Evolutionary conservation across 2,888 invertebrate species (phyloP).

Genomic region (Malthinus seriepunctatus): DNA sequence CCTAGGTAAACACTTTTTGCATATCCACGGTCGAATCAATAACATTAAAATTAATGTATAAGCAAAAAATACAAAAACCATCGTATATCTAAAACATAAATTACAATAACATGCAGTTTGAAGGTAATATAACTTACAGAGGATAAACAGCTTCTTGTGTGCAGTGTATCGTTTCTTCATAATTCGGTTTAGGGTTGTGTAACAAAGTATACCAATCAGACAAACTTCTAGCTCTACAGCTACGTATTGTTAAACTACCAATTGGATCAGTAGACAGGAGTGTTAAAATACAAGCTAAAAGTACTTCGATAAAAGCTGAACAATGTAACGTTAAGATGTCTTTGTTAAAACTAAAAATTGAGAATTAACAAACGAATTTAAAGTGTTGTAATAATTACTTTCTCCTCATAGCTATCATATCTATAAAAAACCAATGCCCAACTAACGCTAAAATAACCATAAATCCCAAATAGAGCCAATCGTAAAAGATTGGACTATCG

Average conservation of each 20-base stretch:
- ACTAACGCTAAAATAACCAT: constrained; percentile 88
- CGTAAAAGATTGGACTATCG: constrained; percentile 79
- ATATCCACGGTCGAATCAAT: constrained; percentile 74
- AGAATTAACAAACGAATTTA: constrained; percentile 2
- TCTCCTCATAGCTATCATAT: constrained; percentile 75
- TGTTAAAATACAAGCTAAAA: constrained; percentile 74
- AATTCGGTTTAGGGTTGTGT: constrained; percentile 92
- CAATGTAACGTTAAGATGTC: constrained; percentile 76
- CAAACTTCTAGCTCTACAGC: constrained; percentile 78
- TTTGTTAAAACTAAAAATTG: constrained; percentile 65
- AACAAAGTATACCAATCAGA: constrained; percentile 97
- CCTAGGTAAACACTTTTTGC: constrained; percentile 66
- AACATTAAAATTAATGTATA: constrained; percentile 80
- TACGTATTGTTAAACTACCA: constrained; percentile 73
- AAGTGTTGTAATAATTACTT: constrained; percentile 56
- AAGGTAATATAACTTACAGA: constrained; percentile 66
- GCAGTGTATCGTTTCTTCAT: constrained; percentile 85
- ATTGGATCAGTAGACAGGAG: constrained; percentile 81
- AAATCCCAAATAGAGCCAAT: constrained; percentile 93
- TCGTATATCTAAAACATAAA: constrained; percentile 76
- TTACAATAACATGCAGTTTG: not conserved
- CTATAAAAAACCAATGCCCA: constrained; percentile 92
- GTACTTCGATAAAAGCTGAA: constrained; percentile 82
- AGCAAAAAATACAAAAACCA: constrained; percentile 89
- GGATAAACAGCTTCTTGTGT: constrained; percentile 99